These are phyloP conservation scores for Sisor rabdophorus DNA, from an alignment of 2,113 vertebrate species.

Conservation along the genomic window DNA sequence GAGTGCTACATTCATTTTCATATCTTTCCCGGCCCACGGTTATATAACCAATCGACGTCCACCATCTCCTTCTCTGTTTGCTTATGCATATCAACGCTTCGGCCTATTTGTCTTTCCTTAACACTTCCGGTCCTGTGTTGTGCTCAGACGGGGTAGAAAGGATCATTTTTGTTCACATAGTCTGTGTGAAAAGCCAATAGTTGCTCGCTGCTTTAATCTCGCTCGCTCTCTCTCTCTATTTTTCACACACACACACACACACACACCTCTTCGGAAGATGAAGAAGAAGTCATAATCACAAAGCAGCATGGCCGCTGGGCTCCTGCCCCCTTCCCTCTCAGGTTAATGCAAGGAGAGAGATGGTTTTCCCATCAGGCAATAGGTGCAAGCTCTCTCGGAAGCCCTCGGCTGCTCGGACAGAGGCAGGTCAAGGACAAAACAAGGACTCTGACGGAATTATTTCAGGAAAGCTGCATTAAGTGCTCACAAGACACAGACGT, in stretches of 20 bases:
- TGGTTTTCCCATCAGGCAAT: constrained; percentile 39
- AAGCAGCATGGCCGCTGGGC: constrained; percentile 12
- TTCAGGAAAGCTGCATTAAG: constrained; percentile 3
- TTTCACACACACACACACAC: background rate
- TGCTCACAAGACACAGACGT: background rate
- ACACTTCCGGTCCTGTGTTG: constrained; percentile 17
- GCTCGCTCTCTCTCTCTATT: background rate
- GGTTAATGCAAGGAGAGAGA: constrained; percentile 46
- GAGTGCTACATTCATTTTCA: constrained; percentile 40
- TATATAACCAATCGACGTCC: constrained; percentile 9
- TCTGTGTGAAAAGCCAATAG: constrained; percentile 24
- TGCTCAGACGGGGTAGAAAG: background rate
- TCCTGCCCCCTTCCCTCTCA: constrained; percentile 36
- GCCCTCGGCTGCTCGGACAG: constrained; percentile 20
- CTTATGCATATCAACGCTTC: constrained; percentile 16
- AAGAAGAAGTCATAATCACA: constrained; percentile 38
- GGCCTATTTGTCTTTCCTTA: constrained; percentile 12
- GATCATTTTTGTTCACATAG: constrained; percentile 27
- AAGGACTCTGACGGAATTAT: constrained; percentile 30
- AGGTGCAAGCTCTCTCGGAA: constrained; percentile 24
- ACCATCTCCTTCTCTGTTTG: background rate
- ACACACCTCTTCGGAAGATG: constrained; percentile 14
- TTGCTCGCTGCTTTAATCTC: background rate
- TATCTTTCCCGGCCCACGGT: constrained; percentile 31
- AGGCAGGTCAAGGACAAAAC: constrained; percentile 31